Conservation (phyloP, 2,888 invertebrate genomes). For the Cremastinae sp. region DNA sequence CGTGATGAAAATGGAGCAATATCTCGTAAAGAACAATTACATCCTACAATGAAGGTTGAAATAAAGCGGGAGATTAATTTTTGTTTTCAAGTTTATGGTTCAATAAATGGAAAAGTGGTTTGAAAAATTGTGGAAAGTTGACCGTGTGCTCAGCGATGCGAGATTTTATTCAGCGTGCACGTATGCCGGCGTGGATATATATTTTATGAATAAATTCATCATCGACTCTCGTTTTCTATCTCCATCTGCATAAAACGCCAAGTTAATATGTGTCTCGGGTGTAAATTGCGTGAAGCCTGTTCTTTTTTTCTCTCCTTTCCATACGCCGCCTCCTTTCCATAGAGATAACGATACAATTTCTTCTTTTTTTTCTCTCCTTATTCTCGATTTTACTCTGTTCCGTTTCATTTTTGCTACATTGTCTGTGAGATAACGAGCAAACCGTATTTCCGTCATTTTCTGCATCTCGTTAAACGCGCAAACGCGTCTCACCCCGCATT, state of each 20-base stretch:
- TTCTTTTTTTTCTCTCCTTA: not conserved
- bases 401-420: slow-evolving; percentile 6
- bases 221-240: slow-evolving; percentile 4
- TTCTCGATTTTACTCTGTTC: slow-evolving; percentile 1
- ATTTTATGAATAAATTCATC: not conserved
- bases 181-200: not conserved
- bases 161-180: slow-evolving; percentile 16
- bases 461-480: slow-evolving; percentile 33
- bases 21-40: too few species aligned
- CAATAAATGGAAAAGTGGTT: too few species aligned
- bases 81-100: too few species aligned
- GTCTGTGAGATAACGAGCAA: slow-evolving; percentile 1
- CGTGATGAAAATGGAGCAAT: too few species aligned
- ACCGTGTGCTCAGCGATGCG: too few species aligned
- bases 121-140: too few species aligned
- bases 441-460: not conserved
- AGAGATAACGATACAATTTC: slow-evolving; percentile 6
- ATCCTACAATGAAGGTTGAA: too few species aligned
- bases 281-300: not conserved
- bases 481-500: slow-evolving; percentile 14
- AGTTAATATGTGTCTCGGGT: slow-evolving; percentile 12
- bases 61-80: too few species aligned
- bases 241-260: slow-evolving; percentile 1
- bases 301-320: not conserved
- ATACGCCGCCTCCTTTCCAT: not conserved